Percentiles rank a stretch among this genome's conserved stretches.
These are phyloP conservation scores for Actinia equina DNA, from an alignment of 64 coral and sea anemone genomes.

Conservation along the genomic window DNA sequence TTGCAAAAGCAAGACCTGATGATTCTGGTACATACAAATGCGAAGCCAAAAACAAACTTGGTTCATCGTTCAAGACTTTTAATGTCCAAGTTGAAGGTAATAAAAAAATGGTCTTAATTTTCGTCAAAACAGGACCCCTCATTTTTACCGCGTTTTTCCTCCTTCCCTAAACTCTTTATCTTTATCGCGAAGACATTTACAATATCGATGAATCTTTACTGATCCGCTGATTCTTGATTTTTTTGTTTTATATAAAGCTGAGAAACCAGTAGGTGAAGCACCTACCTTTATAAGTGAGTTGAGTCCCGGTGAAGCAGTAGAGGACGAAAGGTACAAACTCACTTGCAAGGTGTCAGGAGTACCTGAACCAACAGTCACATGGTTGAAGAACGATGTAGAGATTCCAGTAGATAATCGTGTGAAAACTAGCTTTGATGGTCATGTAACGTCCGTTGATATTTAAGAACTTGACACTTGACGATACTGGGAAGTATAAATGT, in stretches of 20 bases:
- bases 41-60: constrained; percentile 80
- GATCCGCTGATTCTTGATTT: background rate
- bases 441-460: constrained; percentile 56
- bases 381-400: constrained; percentile 69
- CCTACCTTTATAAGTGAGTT: constrained; percentile 47
- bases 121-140: background rate
- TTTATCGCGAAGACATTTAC: too few relatives aligned
- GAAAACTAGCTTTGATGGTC: constrained; percentile 58
- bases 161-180: background rate
- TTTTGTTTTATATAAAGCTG: constrained; percentile 29
- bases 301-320: constrained; percentile 25
- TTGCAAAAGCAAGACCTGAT: constrained; percentile 40
- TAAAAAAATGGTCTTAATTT: background rate
- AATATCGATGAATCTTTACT: background rate
- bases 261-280: constrained; percentile 50
- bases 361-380: constrained; percentile 61
- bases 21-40: constrained; percentile 78
- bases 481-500: constrained; percentile 76
- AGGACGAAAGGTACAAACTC: constrained; percentile 52
- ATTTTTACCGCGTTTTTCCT: background rate
- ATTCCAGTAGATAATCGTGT: constrained; percentile 54
- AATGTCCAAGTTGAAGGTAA: constrained; percentile 59
- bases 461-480: constrained; percentile 50
- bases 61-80: constrained; percentile 53
- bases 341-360: constrained; percentile 58